These are phyloP conservation scores for Drosophila nigritarsus DNA, from an alignment of 2,888 invertebrate species.

Conservation along the genomic window DNA sequence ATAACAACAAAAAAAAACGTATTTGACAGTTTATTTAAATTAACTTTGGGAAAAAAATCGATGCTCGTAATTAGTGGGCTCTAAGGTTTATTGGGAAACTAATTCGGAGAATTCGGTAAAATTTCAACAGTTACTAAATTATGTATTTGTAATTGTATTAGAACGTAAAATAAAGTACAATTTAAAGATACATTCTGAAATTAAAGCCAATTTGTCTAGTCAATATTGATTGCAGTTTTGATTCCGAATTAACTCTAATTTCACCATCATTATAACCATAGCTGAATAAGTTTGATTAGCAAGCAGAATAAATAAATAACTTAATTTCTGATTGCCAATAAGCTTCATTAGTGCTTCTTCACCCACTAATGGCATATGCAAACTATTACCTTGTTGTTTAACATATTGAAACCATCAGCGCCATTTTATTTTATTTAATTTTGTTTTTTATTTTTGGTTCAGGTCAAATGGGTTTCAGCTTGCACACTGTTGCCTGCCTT, in stretches of 20 bases:
- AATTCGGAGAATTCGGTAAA: background rate
- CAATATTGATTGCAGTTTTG: background rate
- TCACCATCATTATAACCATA: background rate
- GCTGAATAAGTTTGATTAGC: background rate
- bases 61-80: background rate
- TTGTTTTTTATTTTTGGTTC: constrained; percentile 17
- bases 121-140: background rate
- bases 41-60: constrained; percentile 19
- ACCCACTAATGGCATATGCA: background rate
- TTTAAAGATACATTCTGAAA: background rate
- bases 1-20: constrained; percentile 10
- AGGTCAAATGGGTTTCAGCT: constrained; percentile 34
- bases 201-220: background rate
- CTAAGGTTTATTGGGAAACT: background rate
- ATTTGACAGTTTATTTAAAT: constrained; percentile 30
- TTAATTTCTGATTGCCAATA: background rate
- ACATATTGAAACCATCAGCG: constrained; percentile 42
- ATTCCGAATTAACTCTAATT: background rate
- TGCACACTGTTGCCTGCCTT: constrained; percentile 59
- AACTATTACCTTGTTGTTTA: background rate
- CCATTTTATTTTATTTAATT: constrained; percentile 25
- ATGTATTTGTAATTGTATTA: background rate
- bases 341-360: background rate
- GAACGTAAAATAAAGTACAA: background rate
- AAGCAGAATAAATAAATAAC: background rate